phyloP scores from a whole-genome alignment of 2,888 invertebrate species.

The Phytoseiulus persimilis region DNA sequence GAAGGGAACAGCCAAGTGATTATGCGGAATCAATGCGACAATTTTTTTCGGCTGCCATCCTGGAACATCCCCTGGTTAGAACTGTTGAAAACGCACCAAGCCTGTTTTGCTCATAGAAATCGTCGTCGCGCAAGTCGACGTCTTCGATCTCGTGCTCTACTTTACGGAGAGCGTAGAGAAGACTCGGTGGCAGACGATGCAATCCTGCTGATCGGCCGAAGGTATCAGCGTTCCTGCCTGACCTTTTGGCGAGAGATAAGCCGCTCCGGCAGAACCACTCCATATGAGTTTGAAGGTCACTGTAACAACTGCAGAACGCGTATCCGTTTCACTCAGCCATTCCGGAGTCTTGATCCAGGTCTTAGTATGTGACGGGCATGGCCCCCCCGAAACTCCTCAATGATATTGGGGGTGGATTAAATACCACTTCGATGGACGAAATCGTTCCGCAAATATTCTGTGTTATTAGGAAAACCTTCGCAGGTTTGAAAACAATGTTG shows the following conservation, averaged over 20 bases:
- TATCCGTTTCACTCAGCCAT: too few species aligned
- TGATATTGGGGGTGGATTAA: too few species aligned
- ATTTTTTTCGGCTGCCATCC: too few species aligned
- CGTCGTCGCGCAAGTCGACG: background rate
- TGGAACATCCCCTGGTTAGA: too few species aligned
- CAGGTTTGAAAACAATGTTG: too few species aligned
- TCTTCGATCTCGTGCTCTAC: background rate
- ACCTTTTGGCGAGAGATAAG: background rate
- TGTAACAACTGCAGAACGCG: background rate
- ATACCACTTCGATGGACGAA: too few species aligned
- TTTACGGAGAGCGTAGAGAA: slow-evolving; percentile 18
- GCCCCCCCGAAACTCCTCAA: too few species aligned
- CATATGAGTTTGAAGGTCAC: slow-evolving; percentile 14
- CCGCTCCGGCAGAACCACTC: background rate
- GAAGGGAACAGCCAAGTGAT: background rate
- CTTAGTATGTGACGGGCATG: too few species aligned
- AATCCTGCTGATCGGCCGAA: background rate
- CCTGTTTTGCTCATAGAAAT: background rate
- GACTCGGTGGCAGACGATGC: background rate
- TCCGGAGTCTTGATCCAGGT: too few species aligned
- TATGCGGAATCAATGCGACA: background rate
- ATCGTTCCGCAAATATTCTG: too few species aligned
- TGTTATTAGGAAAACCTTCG: too few species aligned
- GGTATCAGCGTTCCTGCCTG: too few species aligned
- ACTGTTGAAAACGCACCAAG: background rate